phyloP scores from a whole-genome alignment of 2,113 vertebrate genomes.

The Eurystomus gularis region DNA sequence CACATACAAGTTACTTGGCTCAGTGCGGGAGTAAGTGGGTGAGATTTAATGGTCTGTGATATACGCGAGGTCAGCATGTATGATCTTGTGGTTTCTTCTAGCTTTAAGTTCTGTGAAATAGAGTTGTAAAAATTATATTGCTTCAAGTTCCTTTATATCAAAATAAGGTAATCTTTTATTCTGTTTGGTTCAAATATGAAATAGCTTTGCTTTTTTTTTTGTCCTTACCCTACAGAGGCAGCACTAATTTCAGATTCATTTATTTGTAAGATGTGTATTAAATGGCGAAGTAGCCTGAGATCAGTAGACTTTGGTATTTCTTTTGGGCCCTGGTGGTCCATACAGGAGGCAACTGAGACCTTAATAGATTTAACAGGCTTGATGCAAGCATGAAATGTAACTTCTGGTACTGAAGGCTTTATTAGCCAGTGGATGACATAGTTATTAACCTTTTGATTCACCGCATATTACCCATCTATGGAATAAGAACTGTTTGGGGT shows the following conservation, averaged over 20 bases:
- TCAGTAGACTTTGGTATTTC: background rate
- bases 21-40: background rate
- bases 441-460: background rate
- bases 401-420: slow-evolving; percentile 6
- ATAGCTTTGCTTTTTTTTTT: background rate
- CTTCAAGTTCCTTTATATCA: background rate
- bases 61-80: background rate
- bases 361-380: slow-evolving; percentile 9
- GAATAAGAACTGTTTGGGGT: background rate
- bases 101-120: slow-evolving; percentile 6
- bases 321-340: background rate
- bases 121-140: background rate
- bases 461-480: background rate
- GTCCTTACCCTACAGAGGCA: background rate
- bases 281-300: background rate
- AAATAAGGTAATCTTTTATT: background rate
- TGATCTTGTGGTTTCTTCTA: background rate
- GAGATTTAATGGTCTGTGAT: background rate
- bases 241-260: background rate
- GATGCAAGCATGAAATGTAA: background rate
- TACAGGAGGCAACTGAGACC: background rate
- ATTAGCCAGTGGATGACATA: background rate
- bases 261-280: background rate
- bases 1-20: background rate
- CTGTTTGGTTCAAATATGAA: background rate